Evolutionary conservation across 2,888 invertebrate species (phyloP).

Genomic region (Adineta ricciae): DNA sequence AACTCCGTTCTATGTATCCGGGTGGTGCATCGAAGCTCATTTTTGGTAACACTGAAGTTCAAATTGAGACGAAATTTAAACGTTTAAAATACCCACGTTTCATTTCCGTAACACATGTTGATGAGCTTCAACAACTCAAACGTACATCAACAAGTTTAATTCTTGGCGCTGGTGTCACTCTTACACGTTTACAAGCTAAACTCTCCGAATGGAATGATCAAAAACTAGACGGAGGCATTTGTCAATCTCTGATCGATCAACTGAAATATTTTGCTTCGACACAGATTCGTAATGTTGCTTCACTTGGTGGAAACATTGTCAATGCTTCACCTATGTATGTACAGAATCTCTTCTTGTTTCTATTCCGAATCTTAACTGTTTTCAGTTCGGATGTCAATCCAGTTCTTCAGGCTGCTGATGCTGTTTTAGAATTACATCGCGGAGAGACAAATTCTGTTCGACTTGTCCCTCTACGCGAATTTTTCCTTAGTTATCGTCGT

Average conservation of each 20-base stretch:
- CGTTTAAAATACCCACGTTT: slow-evolving; percentile 67
- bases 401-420: slow-evolving; percentile 66
- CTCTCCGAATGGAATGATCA: slow-evolving; percentile 52
- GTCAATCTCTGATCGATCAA: slow-evolving; percentile 65
- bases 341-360: neutral
- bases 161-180: slow-evolving; percentile 69
- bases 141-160: slow-evolving; percentile 56
- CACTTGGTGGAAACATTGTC: slow-evolving; percentile 42
- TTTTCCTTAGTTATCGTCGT: slow-evolving; percentile 70
- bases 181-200: slow-evolving; percentile 63
- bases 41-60: slow-evolving; percentile 81
- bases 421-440: slow-evolving; percentile 56
- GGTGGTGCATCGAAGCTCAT: slow-evolving; percentile 53
- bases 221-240: slow-evolving; percentile 38
- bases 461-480: slow-evolving; percentile 60
- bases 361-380: neutral
- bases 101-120: slow-evolving; percentile 62
- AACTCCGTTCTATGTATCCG: slow-evolving; percentile 58
- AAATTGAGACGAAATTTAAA: slow-evolving; percentile 81
- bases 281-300: slow-evolving; percentile 83
- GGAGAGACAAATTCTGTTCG: slow-evolving; percentile 48
- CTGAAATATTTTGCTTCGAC: slow-evolving; percentile 85
- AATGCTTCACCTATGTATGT: slow-evolving; percentile 16
- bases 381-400: slow-evolving; percentile 74
- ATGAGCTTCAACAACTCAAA: slow-evolving; percentile 60